phyloP scores from a whole-genome alignment of 2,113 vertebrate species.

The Podiceps cristatus region DNA sequence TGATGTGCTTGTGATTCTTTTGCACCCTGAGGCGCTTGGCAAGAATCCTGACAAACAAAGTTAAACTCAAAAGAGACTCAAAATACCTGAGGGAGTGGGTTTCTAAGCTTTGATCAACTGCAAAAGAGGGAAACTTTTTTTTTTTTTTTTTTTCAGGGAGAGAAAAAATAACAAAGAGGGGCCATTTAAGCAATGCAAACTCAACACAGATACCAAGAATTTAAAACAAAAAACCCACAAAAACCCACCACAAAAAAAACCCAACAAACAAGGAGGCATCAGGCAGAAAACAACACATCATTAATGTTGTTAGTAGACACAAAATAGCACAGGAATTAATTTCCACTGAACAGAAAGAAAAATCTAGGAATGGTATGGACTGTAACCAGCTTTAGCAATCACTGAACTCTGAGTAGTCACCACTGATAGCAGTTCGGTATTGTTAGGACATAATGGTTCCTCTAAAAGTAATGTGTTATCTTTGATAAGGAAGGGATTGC shows the following conservation, averaged over 20 bases:
- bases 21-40: neutral
- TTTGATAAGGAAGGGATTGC: neutral
- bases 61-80: slow-evolving; percentile 8
- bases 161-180: neutral
- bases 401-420: neutral
- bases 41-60: slow-evolving; percentile 10
- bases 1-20: neutral
- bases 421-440: neutral
- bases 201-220: neutral
- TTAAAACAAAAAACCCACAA: too few relatives aligned
- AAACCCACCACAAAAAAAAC: neutral
- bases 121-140: neutral
- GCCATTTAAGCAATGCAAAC: neutral
- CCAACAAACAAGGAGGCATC: neutral
- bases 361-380: neutral
- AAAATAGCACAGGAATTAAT: neutral
- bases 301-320: neutral
- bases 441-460: neutral
- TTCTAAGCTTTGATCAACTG: slow-evolving; percentile 3
- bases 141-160: neutral
- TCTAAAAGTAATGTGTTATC: neutral
- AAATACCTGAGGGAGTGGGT: neutral
- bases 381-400: neutral
- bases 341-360: neutral
- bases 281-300: neutral